phyloP scores from a whole-genome alignment of 2,113 vertebrate genomes.

The Glaucomys volans region DNA sequence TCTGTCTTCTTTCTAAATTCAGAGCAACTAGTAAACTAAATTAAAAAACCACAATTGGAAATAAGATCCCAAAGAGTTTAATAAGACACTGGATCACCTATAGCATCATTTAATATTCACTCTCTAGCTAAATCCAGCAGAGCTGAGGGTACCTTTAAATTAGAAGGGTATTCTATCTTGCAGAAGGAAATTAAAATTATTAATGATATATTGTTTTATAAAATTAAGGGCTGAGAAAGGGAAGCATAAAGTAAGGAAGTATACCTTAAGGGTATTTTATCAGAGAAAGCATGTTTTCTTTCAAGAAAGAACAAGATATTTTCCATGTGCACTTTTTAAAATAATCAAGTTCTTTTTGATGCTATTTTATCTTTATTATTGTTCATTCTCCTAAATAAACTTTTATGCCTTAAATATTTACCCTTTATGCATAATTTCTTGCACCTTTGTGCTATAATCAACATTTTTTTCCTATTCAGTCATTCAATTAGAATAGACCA shows the following conservation, averaged over 20 bases:
- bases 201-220: background rate
- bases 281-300: background rate
- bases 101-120: background rate
- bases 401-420: background rate
- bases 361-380: background rate
- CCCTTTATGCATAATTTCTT: background rate
- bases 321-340: background rate
- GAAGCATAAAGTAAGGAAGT: background rate
- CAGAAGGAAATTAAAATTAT: background rate
- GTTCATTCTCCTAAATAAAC: background rate
- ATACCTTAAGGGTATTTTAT: background rate
- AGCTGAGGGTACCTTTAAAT: background rate
- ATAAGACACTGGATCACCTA: background rate
- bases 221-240: background rate
- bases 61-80: background rate
- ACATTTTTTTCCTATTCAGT: background rate
- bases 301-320: background rate
- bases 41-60: background rate
- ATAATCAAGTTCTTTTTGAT: background rate
- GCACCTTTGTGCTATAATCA: background rate
- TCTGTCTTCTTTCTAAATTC: background rate
- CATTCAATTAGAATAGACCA: background rate
- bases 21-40: background rate
- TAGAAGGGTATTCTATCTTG: background rate
- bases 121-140: background rate